Base-by-base conservation (phyloP, 2,797 vertebrate species). In the Scleropages formosus region DNA sequence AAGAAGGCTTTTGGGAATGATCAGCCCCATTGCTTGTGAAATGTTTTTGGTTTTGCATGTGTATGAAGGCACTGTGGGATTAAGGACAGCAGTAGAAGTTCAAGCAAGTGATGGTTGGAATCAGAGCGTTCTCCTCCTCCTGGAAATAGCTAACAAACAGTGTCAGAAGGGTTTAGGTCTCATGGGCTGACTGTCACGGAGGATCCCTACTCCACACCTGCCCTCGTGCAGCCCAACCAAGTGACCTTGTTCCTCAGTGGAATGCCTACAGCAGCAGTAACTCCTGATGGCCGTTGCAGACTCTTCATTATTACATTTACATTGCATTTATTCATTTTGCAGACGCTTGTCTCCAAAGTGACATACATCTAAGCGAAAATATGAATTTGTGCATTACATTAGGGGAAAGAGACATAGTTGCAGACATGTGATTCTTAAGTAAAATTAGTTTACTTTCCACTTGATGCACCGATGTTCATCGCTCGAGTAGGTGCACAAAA, bases 201-300 rank as follows among this genome's bases (percentile, higher is more conserved):
- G 24, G 27, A 44, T 22, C 22, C 22, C 47, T 59, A 59, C 65
- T 68, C 51, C 39, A 27, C 64, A 65, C 49, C 59, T 64, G 60
- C 59, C 22, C 20, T 39, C 22, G 62, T 51, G 46, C 26, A 13
- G 22, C 46, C 56, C 61, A 39, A 70, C 51, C 39, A 46, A 31
- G 26, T 39, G 69, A 31, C 20, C 75, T 53, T 39, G 31, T 51
- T 8, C 73, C 61, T 66, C 63, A 66, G 3, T 1, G 24, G 15
- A 62, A 39, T 46, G 15, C 47, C 49, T 13, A 46, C 20, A 51
- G 22, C 24, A 1, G 27, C 67, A 72, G 56, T 73, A 59, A 66
- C 63, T 51, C 56, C 69, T 68, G 26, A 73, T 47, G 70, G 63
- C 26, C 67, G 73, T 61, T 49, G 49, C 53, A 73, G 70, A 49